Base-by-base conservation (phyloP, 2,888 invertebrate genomes). In the Tortrix viridana region DNA sequence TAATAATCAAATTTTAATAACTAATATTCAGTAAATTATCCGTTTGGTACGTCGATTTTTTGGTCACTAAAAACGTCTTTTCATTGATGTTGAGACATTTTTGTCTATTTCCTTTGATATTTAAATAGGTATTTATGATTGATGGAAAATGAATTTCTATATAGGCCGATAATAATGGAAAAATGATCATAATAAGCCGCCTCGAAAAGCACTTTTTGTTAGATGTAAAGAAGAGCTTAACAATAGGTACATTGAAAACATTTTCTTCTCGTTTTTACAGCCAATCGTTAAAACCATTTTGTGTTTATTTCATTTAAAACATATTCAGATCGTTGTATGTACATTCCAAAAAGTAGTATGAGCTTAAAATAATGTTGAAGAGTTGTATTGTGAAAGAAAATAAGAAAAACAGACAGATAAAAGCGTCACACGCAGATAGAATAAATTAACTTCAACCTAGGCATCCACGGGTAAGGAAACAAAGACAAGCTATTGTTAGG, bases 21-120 rank as follows among this genome's bases (percentile, higher is more conserved):
- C 9, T 26, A 7, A 2, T 12, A 9, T 26, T 9, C 26, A 26
- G 26, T 26, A 7, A 26, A 9, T 7, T 0, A 9, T 26, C 26
- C 9, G 26, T 9, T 26, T 9, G 26, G 9, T 9, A 12, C 1
- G 26, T 26, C 26, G 32, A 3, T 3, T 12, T 32, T 9, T 32
- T 32, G 18, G 16, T 3, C 9, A 63, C 16, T 20, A 38, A 53
- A 63, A 53, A 20, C 37, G 46, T 18, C 41, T 38, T 32, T 80
- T 75, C 79, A 80, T 77, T 82, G 75, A 71, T 73, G 75, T 77
- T 76, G 74, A 41, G 5, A 9, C 41, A 41, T 79, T 76, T 75
- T 57, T 70, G 69, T 71, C 70, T 71, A 71, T 73, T 76, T 72
- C 78, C 76, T 76, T 83, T 80, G 77, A 80, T 79, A 74, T 72